Evolutionary conservation across 2,113 vertebrate genomes (phyloP).

Genomic region (Perccottus glenii): DNA sequence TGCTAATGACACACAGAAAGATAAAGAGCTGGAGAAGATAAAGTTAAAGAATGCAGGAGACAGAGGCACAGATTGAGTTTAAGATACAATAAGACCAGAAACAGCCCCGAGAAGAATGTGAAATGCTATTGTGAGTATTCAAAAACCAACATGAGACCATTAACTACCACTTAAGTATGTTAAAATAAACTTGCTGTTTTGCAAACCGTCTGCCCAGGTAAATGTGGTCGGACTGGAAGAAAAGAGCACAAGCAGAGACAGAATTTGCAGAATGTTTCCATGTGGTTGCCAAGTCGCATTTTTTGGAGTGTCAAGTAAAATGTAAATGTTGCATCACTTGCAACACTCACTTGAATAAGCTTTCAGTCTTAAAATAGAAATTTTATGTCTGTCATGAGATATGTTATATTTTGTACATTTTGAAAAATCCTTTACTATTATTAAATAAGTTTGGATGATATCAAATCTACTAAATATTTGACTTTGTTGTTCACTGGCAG

Average conservation of each 20-base stretch:
- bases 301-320: constrained; percentile 9
- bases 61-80: too few species aligned
- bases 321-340: constrained; percentile 2
- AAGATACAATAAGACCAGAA: background rate
- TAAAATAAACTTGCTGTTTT: background rate
- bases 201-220: background rate
- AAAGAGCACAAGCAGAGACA: background rate
- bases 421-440: too few species aligned
- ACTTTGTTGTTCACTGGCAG: too few species aligned
- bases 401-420: background rate
- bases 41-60: constrained; percentile 22
- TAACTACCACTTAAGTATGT: background rate
- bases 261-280: constrained; percentile 4
- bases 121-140: background rate
- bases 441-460: too few species aligned
- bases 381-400: background rate
- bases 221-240: background rate
- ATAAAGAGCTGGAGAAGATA: constrained; percentile 23
- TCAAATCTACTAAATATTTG: too few species aligned
- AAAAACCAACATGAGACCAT: background rate
- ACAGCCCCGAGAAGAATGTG: too few species aligned
- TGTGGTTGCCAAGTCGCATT: background rate
- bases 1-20: constrained; percentile 29
- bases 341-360: background rate
- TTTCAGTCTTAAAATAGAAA: constrained; percentile 1